Evolutionary conservation across 2,888 invertebrate genomes (phyloP).

Genomic region (Lapara coniferarum): DNA sequence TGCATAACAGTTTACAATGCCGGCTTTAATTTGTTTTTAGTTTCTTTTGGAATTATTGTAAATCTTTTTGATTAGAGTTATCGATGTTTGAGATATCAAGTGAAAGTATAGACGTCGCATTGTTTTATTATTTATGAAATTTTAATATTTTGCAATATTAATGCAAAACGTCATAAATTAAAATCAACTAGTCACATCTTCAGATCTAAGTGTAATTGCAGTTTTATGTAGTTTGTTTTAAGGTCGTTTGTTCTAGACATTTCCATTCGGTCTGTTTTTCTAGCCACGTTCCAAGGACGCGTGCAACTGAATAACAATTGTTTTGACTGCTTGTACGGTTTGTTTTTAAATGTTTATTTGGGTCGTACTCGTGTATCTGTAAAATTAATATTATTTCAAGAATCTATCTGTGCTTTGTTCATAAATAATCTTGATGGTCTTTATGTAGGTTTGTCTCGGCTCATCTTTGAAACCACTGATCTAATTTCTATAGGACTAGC

Average conservation of each 20-base stretch:
- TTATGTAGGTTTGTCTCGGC: too few relatives aligned
- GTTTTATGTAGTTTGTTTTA: not conserved
- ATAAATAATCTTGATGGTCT: too few relatives aligned
- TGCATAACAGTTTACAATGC: not conserved
- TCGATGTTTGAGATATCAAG: too few relatives aligned
- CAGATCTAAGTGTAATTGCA: not conserved
- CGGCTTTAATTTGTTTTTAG: not conserved
- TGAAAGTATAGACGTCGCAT: too few relatives aligned
- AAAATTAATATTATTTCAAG: not conserved
- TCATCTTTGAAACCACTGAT: too few relatives aligned
- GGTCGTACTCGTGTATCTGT: not conserved
- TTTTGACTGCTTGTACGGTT: not conserved
- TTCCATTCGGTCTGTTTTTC: slow-evolving; percentile 10
- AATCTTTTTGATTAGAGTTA: too few relatives aligned
- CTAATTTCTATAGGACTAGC: too few relatives aligned
- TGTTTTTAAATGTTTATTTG: not conserved
- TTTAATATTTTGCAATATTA: too few relatives aligned
- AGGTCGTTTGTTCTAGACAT: not conserved
- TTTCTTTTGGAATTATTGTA: not conserved
- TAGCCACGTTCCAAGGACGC: slow-evolving; percentile 17
- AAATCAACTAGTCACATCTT: not conserved
- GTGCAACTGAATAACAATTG: slow-evolving; percentile 10
- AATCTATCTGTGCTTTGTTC: too few relatives aligned
- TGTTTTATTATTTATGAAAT: too few relatives aligned
- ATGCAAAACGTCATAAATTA: too few relatives aligned